phyloP scores from a whole-genome alignment of 2,113 vertebrate species.

The Platanista minor region DNA sequence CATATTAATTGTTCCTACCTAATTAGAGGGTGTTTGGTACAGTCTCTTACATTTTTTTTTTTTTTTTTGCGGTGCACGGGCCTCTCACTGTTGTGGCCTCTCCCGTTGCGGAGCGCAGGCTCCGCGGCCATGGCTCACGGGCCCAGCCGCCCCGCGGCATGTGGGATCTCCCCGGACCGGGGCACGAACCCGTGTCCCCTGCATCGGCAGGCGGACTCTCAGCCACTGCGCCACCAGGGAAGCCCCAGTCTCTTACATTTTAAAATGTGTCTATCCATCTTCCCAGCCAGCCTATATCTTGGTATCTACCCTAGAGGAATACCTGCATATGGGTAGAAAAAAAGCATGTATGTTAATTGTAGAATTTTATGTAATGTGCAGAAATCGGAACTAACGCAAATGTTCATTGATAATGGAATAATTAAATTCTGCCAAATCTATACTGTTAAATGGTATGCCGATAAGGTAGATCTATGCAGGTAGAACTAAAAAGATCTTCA shows the following conservation, averaged over 20 bases:
- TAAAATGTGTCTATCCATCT: neutral
- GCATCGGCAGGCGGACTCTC: too few relatives aligned
- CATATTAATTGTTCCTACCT: neutral
- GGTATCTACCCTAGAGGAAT: neutral
- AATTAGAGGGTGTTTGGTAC: neutral
- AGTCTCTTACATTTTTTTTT: neutral
- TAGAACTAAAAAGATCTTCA: neutral
- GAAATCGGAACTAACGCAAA: neutral
- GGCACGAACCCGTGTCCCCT: too few relatives aligned
- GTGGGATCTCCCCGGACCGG: too few relatives aligned
- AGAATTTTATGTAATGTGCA: neutral
- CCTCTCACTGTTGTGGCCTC: too few relatives aligned
- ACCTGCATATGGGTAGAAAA: neutral
- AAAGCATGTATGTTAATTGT: neutral
- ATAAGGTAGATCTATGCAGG: neutral
- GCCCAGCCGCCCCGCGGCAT: too few relatives aligned
- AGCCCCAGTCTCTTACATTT: neutral
- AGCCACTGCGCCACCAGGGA: too few relatives aligned
- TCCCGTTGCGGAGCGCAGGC: too few relatives aligned
- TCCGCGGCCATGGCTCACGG: too few relatives aligned
- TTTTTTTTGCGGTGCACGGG: too few relatives aligned
- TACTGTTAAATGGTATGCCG: neutral
- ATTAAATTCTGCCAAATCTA: neutral
- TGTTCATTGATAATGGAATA: neutral
- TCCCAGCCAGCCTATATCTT: neutral